Conservation (phyloP, 2,113 vertebrate species). For the Mirounga angustirostris region DNA sequence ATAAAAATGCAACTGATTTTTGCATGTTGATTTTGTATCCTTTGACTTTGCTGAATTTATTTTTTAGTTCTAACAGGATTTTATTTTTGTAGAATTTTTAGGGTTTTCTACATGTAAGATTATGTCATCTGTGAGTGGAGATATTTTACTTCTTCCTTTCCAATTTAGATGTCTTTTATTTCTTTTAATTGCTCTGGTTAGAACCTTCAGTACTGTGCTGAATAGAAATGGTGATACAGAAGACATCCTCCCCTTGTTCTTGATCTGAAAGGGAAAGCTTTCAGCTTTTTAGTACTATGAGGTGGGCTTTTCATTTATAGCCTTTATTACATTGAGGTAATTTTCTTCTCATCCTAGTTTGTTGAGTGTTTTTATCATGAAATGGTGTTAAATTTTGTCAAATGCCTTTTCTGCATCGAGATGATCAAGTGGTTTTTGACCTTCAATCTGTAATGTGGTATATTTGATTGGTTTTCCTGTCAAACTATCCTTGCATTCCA, state of each 20-base stretch:
- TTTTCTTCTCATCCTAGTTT: background rate
- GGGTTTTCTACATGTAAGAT: background rate
- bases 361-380: background rate
- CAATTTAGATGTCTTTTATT: background rate
- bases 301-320: background rate
- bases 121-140: background rate
- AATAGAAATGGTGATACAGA: background rate
- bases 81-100: background rate
- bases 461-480: background rate
- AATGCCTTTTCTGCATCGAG: background rate
- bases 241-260: background rate
- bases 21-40: background rate
- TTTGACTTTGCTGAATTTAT: background rate
- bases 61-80: background rate
- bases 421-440: background rate
- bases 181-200: background rate
- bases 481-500: background rate
- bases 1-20: background rate
- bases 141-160: background rate
- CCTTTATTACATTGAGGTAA: background rate
- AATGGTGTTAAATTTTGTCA: background rate
- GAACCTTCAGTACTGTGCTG: background rate
- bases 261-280: background rate
- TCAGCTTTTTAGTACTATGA: background rate
- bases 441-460: background rate